A percentile compares a stretch with the other conserved stretches of the same genome.
These are phyloP conservation scores for Maniola jurtina DNA, from an alignment of 1,140 invertebrate genomes.

Conservation along the genomic window DNA sequence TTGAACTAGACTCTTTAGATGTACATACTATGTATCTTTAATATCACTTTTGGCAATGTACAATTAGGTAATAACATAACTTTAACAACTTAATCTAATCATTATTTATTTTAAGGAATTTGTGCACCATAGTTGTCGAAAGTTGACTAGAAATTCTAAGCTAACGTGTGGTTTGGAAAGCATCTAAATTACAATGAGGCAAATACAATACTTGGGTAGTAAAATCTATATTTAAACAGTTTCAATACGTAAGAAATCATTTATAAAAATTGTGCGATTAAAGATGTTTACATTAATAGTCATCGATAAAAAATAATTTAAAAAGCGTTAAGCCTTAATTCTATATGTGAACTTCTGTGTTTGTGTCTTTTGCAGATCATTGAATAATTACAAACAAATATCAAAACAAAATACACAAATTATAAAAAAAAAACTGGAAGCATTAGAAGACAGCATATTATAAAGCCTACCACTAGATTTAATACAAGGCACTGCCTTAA, in stretches of 20 bases:
- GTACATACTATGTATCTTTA: constrained; percentile 31
- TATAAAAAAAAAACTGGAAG: neutral
- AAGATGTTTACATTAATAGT: too few species aligned
- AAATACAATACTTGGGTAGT: neutral
- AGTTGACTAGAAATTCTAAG: neutral
- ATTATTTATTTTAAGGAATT: neutral
- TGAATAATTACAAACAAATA: too few species aligned
- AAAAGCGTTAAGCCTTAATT: too few species aligned
- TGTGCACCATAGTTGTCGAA: neutral
- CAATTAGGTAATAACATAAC: constrained; percentile 10
- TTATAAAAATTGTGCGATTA: too few species aligned
- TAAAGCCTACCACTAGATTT: constrained; percentile 13
- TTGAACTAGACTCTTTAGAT: constrained; percentile 16
- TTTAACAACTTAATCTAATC: constrained; percentile 8
- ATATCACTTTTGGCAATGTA: constrained; percentile 52
- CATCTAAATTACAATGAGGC: neutral
- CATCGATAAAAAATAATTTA: too few species aligned
- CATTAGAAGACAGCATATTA: neutral
- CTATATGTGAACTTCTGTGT: too few species aligned
- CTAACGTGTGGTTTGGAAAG: neutral
- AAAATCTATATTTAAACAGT: neutral
- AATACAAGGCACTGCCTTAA: constrained; percentile 54
- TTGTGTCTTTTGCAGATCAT: too few species aligned
- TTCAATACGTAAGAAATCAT: neutral
- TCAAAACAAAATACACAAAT: too few species aligned